Base-by-base conservation (phyloP, 2,797 vertebrate species). In the Harpagifer antarcticus region DNA sequence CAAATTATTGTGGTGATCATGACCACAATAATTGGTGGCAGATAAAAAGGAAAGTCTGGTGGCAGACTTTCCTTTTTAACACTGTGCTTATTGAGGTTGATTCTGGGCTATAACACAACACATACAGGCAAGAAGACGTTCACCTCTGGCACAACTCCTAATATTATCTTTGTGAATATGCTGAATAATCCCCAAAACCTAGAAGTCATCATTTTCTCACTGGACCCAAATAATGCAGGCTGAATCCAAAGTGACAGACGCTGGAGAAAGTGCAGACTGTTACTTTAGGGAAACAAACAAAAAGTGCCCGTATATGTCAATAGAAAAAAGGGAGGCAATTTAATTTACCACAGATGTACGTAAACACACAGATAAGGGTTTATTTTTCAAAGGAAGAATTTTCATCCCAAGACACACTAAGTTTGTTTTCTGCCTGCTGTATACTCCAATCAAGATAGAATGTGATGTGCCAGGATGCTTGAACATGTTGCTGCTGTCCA, bases 241-340 rank as follows among this genome's bases (percentile, higher is more conserved):
- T 82, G 75, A 89, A 89, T 84, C 66, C 59, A 78, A 68, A 86
- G 81, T 75, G 84, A 85, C 72, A 76, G 70, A 64, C 47, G 75
- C 66, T 57, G 66, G 70, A 83, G 86, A 78, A 90, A 92, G 78
- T 80, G 71, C 72, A 81, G 70, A 90, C 84, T 87, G 79, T 84
- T 52, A 72, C 76, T 88, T 78, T 60, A 79, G 70, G 81, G 87
- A 87, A 87, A 80, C 66, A 82, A 72, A 83, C 58, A 81, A 81
- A 70, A 17, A 67, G 70, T 68, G 79, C 62, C 72, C 68, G 68
- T 19, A 2, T 52, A 70, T 52, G 58, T 64, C 43, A 61, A 74
- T 42, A 58, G 58, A 58, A 56, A 54, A 42, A 68, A 55, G 37
- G 53, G 50, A 20, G 40, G 52, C 37, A 71, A 63, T 81, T 83